A percentile compares a stretch with the other conserved stretches of the same genome.
Evolutionary conservation across 1,140 invertebrate genomes (phyloP).

Genomic region (Physella acuta): DNA sequence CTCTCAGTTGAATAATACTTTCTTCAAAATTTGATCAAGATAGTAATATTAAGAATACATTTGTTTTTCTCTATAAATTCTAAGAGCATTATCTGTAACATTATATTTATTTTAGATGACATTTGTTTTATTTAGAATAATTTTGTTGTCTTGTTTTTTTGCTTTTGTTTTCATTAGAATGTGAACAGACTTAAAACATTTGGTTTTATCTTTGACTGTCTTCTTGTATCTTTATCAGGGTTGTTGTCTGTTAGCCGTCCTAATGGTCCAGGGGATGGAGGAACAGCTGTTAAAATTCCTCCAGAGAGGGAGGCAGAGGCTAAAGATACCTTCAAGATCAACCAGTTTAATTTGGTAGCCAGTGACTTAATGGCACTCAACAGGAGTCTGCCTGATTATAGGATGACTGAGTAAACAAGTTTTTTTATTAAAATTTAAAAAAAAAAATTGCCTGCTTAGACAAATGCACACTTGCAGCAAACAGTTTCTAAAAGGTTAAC

Average conservation of each 20-base stretch:
- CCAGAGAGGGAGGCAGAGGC: constrained; percentile 80
- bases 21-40: no score
- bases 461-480: no score
- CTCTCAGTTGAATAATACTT: no score
- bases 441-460: no score
- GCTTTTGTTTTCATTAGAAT: background rate
- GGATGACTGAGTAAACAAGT: constrained; percentile 84
- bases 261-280: constrained; percentile 75
- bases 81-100: no score
- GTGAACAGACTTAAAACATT: background rate
- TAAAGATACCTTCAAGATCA: constrained; percentile 94
- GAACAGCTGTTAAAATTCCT: constrained; percentile 83
- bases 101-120: background rate
- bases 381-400: constrained; percentile 89
- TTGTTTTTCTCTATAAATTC: no score
- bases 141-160: background rate
- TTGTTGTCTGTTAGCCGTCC: constrained; percentile 37
- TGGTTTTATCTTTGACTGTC: background rate
- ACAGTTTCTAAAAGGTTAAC: no score
- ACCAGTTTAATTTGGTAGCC: constrained; percentile 97
- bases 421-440: no score
- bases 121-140: background rate
- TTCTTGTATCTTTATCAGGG: constrained; percentile 11
- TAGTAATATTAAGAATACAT: no score
- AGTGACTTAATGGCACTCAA: constrained; percentile 98